Conservation (phyloP, 2,888 invertebrate genomes). For the Agrypnus murinus region DNA sequence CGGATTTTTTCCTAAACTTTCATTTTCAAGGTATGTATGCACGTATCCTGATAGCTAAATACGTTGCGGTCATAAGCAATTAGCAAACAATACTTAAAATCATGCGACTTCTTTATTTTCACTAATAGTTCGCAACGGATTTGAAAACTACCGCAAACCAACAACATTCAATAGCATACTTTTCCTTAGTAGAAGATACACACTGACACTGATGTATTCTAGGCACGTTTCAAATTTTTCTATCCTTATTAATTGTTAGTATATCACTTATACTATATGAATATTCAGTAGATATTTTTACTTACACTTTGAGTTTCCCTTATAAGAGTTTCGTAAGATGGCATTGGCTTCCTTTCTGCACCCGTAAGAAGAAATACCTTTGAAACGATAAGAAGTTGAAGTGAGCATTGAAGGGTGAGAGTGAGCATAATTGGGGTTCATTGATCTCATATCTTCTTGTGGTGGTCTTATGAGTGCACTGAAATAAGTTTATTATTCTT, state of each 20-base stretch:
- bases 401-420: neutral
- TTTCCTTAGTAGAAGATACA: neutral
- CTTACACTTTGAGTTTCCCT: conserved; percentile 24
- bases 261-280: neutral
- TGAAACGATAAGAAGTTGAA: conserved; percentile 3
- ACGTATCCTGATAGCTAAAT: too few relatives aligned
- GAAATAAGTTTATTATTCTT: too few relatives aligned
- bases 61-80: conserved; percentile 3
- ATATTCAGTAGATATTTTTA: conserved; percentile 24
- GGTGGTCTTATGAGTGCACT: too few relatives aligned
- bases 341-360: neutral
- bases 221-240: conserved; percentile 8
- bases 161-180: too few relatives aligned
- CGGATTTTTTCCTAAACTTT: neutral
- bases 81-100: conserved; percentile 11
- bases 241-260: conserved; percentile 2
- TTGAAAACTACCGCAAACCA: neutral
- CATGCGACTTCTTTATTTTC: conserved; percentile 17
- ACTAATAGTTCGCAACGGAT: conserved; percentile 1
- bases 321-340: conserved; percentile 12
- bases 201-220: conserved; percentile 10
- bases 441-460: too few relatives aligned
- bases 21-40: neutral
- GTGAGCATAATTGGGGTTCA: neutral
- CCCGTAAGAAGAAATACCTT: neutral